Base-by-base conservation (phyloP, 2,797 vertebrate genomes). In the Epinephelus malabaricus region DNA sequence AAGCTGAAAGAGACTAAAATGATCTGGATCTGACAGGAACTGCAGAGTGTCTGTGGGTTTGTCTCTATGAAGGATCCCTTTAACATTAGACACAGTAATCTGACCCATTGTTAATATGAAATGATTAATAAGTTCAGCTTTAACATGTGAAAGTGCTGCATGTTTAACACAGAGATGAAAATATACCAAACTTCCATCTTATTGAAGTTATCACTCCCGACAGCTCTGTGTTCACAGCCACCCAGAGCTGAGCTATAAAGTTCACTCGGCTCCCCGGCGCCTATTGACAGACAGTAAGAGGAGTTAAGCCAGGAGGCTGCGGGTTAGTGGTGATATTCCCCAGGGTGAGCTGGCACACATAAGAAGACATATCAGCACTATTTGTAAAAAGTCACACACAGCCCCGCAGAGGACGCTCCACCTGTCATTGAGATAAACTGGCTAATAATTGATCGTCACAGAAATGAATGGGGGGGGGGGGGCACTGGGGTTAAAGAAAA, bases 381-480 rank as follows among this genome's bases (percentile, higher is more conserved):
- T 94, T 90, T 92, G 89, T 73, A 85, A 87, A 86, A 89, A 89
- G 91, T 94, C 92, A 91, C 89, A 92, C 87, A 73, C 79, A 59
- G 79, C 75, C 47, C 84, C 30, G 6, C 69, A 59, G 84, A 86
- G 82, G 86, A 87, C 58, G 56, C 6, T 67, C 64, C 73, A 58
- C 86, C 74, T 84, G 87, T 85, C 89, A 81, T 15, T 18, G 58
- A 85, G 87, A 91, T 82, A 83, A 92, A 91, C 82, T 18, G 73
- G 21, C 80, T 80, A 45, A 88, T 89, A 80, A 92, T 83, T 79
- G 88, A 90, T 86, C 61, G 30, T 64, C 65, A 62, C 60, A 76
- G 85, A 79, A 79, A 83, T 74, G 83, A 77, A 71, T 69, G 62
- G 66, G 55, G 68, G 40, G 68, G 40, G 45, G 17, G 78, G 82